A percentile compares a stretch with the other conserved stretches of the same genome.
Conservation (phyloP, 2,888 invertebrate genomes). For the Ferdinandea cuprea region DNA sequence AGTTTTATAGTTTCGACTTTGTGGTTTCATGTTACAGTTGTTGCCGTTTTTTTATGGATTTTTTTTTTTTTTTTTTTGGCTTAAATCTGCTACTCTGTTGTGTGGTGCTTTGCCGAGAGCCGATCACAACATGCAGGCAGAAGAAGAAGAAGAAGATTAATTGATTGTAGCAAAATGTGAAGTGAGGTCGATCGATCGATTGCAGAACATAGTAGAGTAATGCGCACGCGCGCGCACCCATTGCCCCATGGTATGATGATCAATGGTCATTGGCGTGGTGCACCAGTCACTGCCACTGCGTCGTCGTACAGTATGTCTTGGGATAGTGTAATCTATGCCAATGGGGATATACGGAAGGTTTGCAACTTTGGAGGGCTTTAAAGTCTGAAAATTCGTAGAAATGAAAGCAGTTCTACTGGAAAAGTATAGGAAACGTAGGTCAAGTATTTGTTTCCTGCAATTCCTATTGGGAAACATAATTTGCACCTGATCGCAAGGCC, state of each 20-base stretch:
- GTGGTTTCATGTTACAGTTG: no score
- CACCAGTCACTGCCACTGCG: constrained; percentile 56
- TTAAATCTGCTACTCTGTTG: constrained; percentile 3
- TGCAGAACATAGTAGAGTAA: constrained; percentile 51
- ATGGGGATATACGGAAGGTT: no score
- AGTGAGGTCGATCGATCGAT: constrained; percentile 71
- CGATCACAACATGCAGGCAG: constrained; percentile 40
- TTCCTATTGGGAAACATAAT: no score
- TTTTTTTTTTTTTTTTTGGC: background rate
- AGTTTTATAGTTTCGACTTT: background rate
- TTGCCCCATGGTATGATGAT: constrained; percentile 64
- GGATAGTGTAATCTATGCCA: background rate
- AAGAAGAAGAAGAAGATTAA: constrained; percentile 71
- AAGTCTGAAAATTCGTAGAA: no score
- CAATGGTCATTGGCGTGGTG: constrained; percentile 64
- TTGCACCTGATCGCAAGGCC: no score
- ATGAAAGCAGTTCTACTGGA: no score
- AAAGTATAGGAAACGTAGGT: no score
- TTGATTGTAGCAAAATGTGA: constrained; percentile 66
- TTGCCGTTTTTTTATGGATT: no score
- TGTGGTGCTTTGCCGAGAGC: constrained; percentile 18
- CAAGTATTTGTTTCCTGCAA: no score
- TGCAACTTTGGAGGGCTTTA: no score
- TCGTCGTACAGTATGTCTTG: constrained; percentile 19
- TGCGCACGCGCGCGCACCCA: constrained; percentile 71